Conservation (phyloP, 1,140 invertebrate genomes). For the Chelonus insularis region DNA sequence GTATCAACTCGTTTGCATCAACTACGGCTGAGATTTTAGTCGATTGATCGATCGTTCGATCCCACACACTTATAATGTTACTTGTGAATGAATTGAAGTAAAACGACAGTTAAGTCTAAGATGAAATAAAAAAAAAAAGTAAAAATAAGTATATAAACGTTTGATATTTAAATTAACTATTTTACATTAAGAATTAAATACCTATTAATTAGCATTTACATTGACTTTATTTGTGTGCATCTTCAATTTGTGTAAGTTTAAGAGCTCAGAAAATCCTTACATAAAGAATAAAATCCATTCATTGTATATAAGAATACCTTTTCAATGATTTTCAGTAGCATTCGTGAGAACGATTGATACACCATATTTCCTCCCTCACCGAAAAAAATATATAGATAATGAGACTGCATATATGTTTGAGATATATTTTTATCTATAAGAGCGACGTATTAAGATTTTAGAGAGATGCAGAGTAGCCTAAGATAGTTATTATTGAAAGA, state of each 20-base stretch:
- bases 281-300: not conserved
- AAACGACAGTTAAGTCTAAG: not conserved
- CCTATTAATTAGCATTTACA: constrained; percentile 21
- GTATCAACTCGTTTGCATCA: constrained; percentile 28
- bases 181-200: constrained; percentile 6
- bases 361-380: constrained; percentile 25
- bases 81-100: not conserved
- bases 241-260: too few species aligned
- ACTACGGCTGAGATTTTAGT: not conserved
- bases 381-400: too few species aligned
- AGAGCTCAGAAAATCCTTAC: not conserved
- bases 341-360: constrained; percentile 28
- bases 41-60: not conserved
- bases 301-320: constrained; percentile 6
- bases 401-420: too few species aligned
- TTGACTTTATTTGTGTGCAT: not conserved
- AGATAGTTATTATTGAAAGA: too few species aligned
- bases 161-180: constrained; percentile 17
- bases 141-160: not conserved
- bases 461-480: too few species aligned
- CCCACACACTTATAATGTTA: not conserved
- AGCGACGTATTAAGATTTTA: too few species aligned
- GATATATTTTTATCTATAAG: too few species aligned
- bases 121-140: not conserved
- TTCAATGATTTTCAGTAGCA: constrained; percentile 27